Percentiles rank a stretch among this genome's conserved stretches.
These are phyloP conservation scores for Euproctis similis DNA, from an alignment of 2,888 invertebrate species.

Conservation along the genomic window DNA sequence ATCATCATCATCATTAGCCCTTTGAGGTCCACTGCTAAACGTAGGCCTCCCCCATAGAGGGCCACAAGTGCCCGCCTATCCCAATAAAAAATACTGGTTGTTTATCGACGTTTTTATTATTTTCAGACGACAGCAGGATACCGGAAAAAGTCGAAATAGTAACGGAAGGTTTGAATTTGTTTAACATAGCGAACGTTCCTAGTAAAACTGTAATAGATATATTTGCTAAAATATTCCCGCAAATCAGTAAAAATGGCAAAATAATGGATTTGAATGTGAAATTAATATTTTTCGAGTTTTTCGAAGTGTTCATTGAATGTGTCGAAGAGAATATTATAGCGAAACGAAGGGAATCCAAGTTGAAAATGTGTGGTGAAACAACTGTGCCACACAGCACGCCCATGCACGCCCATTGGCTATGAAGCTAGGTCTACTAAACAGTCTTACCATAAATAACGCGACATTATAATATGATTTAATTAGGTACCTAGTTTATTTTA, in stretches of 20 bases:
- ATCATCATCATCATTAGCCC: too few species aligned
- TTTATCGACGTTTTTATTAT: too few species aligned
- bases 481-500: too few species aligned
- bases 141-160: slow-evolving; percentile 12
- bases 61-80: too few species aligned
- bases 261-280: slow-evolving; percentile 68
- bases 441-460: too few species aligned
- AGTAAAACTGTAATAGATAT: slow-evolving; percentile 45
- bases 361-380: slow-evolving; percentile 15
- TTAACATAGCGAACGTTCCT: slow-evolving; percentile 51
- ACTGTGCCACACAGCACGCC: slow-evolving; percentile 12
- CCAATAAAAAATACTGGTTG: too few species aligned
- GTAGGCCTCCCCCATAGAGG: too few species aligned
- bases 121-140: slow-evolving; percentile 28
- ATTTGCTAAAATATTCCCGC: slow-evolving; percentile 64
- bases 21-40: too few species aligned
- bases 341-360: slow-evolving; percentile 35
- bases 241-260: slow-evolving; percentile 38
- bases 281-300: slow-evolving; percentile 78
- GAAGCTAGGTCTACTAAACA: slow-evolving; percentile 9
- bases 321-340: slow-evolving; percentile 51
- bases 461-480: too few species aligned
- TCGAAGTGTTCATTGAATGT: slow-evolving; percentile 70
- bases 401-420: slow-evolving; percentile 6
- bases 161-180: slow-evolving; percentile 33